Percentiles rank a stretch among this genome's conserved stretches.
Conservation (phyloP, 2,797 vertebrate genomes). For the Cirrhinus mrigala region DNA sequence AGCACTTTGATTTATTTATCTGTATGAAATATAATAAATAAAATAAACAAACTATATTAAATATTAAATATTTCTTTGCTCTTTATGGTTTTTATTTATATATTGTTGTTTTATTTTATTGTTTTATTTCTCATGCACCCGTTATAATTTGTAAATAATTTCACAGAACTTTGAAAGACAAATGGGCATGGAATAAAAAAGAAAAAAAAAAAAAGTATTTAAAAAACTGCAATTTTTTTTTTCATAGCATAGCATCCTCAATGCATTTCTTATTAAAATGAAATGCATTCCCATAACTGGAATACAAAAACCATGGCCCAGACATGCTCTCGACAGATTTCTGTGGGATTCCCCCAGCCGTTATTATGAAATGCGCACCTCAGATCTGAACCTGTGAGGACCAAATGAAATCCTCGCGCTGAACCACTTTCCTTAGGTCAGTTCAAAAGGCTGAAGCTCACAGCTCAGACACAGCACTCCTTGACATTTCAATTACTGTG, state of each 20-base stretch:
- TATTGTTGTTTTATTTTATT: too few relatives aligned
- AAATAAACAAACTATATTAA: background rate
- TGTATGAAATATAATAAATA: background rate
- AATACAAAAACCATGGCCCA: background rate
- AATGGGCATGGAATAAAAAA: too few relatives aligned
- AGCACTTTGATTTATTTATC: background rate
- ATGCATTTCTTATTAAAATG: too few relatives aligned
- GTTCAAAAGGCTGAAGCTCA: constrained; percentile 26
- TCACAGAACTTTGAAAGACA: background rate
- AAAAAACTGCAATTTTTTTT: too few relatives aligned
- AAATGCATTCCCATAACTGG: too few relatives aligned
- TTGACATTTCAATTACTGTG: constrained; percentile 41
- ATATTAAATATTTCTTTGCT: background rate
- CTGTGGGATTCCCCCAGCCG: background rate
- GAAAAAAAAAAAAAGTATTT: too few relatives aligned
- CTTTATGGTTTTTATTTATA: too few relatives aligned
- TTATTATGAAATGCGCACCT: background rate
- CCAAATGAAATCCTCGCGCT: background rate
- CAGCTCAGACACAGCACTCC: constrained; percentile 69
- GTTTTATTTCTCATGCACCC: background rate
- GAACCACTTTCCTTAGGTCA: constrained; percentile 21
- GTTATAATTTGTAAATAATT: background rate
- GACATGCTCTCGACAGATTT: background rate
- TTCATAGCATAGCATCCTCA: too few relatives aligned
- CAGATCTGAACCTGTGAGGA: background rate